Evolutionary conservation across 2,888 invertebrate species (phyloP).

Genomic region (Trachelus tabidus): DNA sequence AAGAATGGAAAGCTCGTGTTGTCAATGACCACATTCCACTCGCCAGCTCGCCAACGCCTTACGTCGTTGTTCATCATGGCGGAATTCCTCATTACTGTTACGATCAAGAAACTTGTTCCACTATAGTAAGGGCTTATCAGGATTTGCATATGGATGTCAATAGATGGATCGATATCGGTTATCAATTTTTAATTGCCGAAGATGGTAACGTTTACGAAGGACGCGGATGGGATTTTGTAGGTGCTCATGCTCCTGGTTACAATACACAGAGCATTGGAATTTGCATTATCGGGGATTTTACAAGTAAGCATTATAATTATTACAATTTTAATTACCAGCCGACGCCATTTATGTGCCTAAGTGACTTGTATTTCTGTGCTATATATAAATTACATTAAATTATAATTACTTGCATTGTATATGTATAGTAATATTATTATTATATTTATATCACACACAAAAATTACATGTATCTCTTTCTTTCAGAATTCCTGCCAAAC

Average conservation of each 20-base stretch:
- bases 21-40: constrained; percentile 34
- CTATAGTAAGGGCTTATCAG: constrained; percentile 59
- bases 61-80: constrained; percentile 63
- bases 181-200: constrained; percentile 68
- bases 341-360: too few relatives aligned
- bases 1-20: constrained; percentile 59
- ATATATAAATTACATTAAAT: too few relatives aligned
- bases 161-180: constrained; percentile 64
- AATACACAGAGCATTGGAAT: constrained; percentile 64
- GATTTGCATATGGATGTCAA: constrained; percentile 59
- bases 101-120: constrained; percentile 45
- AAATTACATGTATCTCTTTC: neutral
- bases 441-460: too few relatives aligned
- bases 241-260: constrained; percentile 62
- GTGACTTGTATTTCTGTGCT: too few relatives aligned
- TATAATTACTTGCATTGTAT: too few relatives aligned
- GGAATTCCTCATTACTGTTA: constrained; percentile 53
- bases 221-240: constrained; percentile 65
- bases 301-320: constrained; percentile 40
- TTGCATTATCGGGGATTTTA: constrained; percentile 62
- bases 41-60: constrained; percentile 49
- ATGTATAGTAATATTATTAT: too few relatives aligned
- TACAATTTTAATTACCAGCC: too few relatives aligned
- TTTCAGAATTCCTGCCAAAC: constrained; percentile 56
- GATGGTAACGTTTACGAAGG: constrained; percentile 67